Conservation (phyloP, 2,113 vertebrate species). For the Pelobates fuscus region DNA sequence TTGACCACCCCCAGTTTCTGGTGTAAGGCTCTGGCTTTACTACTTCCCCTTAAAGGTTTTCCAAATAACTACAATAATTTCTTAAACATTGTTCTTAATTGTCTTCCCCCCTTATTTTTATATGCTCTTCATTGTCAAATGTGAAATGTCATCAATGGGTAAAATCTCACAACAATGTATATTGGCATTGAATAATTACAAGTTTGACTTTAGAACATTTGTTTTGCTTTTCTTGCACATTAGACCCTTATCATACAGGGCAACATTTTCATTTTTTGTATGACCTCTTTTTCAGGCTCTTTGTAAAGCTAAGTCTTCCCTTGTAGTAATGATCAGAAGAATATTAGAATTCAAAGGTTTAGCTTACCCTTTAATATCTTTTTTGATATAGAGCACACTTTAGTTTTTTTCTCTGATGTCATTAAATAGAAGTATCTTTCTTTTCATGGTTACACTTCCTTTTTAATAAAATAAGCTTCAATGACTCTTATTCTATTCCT, state of each 20-base stretch:
- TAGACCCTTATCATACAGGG: background rate
- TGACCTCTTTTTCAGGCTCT: background rate
- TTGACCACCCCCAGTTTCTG: no score
- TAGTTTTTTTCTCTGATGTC: slow-evolving; percentile 7
- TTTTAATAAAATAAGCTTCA: slow-evolving; percentile 23
- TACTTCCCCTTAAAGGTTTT: no score
- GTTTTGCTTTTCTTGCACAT: background rate
- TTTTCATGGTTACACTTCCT: slow-evolving; percentile 7
- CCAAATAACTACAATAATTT: no score
- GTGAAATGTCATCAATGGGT: no score
- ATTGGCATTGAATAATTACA: no score
- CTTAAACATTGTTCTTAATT: no score
- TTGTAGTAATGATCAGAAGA: slow-evolving; percentile 19
- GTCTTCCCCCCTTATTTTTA: no score
- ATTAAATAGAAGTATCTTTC: slow-evolving; percentile 14
- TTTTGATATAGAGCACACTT: slow-evolving; percentile 22
- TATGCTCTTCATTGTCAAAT: no score
- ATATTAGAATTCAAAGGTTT: slow-evolving; percentile 16
- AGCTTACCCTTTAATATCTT: background rate
- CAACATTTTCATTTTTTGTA: background rate
- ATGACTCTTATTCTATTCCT: slow-evolving; percentile 27
- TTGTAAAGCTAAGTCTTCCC: slow-evolving; percentile 3
- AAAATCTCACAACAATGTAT: no score
- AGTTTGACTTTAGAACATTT: no score
- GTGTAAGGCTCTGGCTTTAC: no score